Evolutionary conservation across 2,888 invertebrate species (phyloP).

Genomic region (Drosophila seclusa): DNA sequence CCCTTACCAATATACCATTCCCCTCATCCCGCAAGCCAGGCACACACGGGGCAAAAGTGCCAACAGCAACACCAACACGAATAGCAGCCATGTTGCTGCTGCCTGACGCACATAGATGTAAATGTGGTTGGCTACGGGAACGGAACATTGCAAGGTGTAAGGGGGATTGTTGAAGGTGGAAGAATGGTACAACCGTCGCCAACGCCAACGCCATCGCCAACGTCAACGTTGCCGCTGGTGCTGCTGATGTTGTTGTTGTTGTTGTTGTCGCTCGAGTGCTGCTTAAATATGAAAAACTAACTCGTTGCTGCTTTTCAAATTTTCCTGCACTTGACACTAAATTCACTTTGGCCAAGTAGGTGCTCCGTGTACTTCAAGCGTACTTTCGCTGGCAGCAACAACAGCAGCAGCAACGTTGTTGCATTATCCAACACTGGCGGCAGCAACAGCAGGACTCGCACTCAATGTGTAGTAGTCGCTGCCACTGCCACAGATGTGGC

Average conservation of each 20-base stretch:
- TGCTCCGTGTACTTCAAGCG: conserved; percentile 74
- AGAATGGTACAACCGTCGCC: conserved; percentile 5
- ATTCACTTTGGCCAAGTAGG: conserved; percentile 80
- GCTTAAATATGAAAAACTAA: conserved; percentile 81
- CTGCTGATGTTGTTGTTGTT: conserved; percentile 26
- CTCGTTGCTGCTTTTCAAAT: conserved; percentile 78
- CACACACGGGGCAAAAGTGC: conserved; percentile 31
- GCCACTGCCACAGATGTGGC: neutral
- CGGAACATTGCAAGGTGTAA: conserved; percentile 19
- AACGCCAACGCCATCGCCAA: conserved; percentile 5
- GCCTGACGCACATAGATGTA: conserved; percentile 7
- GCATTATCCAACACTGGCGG: conserved; percentile 20
- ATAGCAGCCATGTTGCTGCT: conserved; percentile 12
- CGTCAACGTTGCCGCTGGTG: conserved; percentile 1
- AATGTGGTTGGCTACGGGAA: conserved; percentile 19
- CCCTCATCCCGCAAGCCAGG: conserved; percentile 3
- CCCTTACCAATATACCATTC: conserved; percentile 4
- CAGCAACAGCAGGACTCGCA: conserved; percentile 26
- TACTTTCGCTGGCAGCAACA: conserved; percentile 69
- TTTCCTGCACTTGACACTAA: conserved; percentile 80
- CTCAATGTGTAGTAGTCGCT: conserved; percentile 33
- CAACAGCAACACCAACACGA: conserved; percentile 23
- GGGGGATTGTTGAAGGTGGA: conserved; percentile 4
- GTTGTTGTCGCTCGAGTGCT: conserved; percentile 64
- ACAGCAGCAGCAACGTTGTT: conserved; percentile 23